These are phyloP conservation scores for Isurus oxyrinchus DNA, from an alignment of 2,113 vertebrate genomes.

Conservation along the genomic window DNA sequence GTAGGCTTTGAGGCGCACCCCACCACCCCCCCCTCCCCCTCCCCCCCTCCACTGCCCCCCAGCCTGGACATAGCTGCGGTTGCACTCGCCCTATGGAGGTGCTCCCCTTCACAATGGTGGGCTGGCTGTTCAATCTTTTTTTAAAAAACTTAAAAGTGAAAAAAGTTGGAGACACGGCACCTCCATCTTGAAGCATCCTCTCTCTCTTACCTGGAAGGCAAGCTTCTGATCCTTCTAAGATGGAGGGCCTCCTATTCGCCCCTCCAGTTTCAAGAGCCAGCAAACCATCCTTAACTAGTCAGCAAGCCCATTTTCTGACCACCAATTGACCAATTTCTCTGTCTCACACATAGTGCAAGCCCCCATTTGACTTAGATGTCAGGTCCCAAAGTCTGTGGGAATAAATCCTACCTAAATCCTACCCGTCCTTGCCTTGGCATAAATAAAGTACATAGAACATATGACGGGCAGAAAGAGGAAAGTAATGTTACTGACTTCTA, in stretches of 20 bases:
- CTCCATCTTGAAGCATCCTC: background rate
- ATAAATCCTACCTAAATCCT: background rate
- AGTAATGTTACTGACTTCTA: background rate
- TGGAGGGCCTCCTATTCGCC: too few species aligned
- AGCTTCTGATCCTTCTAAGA: background rate
- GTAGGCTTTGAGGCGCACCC: background rate
- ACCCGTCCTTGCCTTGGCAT: background rate
- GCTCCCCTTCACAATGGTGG: background rate
- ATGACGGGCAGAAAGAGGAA: too few species aligned
- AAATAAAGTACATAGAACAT: background rate
- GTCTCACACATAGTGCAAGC: too few species aligned
- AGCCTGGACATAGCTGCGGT: too few species aligned
- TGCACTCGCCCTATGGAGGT: too few species aligned
- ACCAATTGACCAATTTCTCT: background rate
- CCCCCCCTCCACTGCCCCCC: too few species aligned
- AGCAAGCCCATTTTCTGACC: background rate
- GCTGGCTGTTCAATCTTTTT: background rate
- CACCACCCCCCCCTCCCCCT: too few species aligned
- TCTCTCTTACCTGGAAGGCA: background rate
- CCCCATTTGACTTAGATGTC: too few species aligned
- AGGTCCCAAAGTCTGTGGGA: too few species aligned
- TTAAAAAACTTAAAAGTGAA: background rate
- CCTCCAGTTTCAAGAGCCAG: background rate
- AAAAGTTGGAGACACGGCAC: background rate
- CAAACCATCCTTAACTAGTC: background rate